Conservation (phyloP, 1,140 invertebrate species). For the Propsilocerus akamusi region DNA sequence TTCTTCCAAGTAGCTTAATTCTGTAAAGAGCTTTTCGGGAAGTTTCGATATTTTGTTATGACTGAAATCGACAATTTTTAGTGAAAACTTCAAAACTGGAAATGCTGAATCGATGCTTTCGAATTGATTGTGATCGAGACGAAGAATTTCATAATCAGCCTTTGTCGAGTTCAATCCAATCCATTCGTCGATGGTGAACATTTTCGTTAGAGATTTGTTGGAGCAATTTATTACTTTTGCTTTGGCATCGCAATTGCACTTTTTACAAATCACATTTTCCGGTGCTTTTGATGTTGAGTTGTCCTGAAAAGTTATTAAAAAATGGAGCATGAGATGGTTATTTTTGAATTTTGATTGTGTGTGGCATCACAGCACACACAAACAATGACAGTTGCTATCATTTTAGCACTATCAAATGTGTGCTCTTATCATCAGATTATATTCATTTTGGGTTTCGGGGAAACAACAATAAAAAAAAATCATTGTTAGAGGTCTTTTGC, state of each 20-base stretch:
- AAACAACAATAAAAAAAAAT: too few species aligned
- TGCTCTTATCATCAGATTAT: too few species aligned
- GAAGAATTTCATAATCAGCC: slow-evolving; percentile 20
- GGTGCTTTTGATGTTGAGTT: too few species aligned
- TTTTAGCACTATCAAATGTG: too few species aligned
- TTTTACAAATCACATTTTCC: slow-evolving; percentile 16
- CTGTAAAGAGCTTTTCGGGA: slow-evolving; percentile 34
- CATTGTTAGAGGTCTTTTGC: too few species aligned
- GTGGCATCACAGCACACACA: too few species aligned
- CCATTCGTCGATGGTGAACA: slow-evolving; percentile 21
- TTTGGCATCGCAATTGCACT: slow-evolving; percentile 15
- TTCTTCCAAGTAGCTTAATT: slow-evolving; percentile 34
- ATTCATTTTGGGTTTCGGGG: too few species aligned
- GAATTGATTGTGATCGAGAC: slow-evolving; percentile 16
- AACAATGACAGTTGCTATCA: too few species aligned
- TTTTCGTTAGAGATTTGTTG: slow-evolving; percentile 11
- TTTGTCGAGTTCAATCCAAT: slow-evolving; percentile 20
- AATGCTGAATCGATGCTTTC: slow-evolving; percentile 13
- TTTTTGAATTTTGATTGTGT: too few species aligned
- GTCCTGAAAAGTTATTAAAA: too few species aligned
- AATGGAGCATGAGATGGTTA: too few species aligned
- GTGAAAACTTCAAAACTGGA: slow-evolving; percentile 20
- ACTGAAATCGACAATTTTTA: slow-evolving; percentile 27
- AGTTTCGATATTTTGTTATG: slow-evolving; percentile 37
- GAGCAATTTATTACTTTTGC: slow-evolving; percentile 17